A percentile compares a stretch with the other conserved stretches of the same genome.
phyloP scores from a whole-genome alignment of 2,888 invertebrate genomes.

The Torymus auratus region DNA sequence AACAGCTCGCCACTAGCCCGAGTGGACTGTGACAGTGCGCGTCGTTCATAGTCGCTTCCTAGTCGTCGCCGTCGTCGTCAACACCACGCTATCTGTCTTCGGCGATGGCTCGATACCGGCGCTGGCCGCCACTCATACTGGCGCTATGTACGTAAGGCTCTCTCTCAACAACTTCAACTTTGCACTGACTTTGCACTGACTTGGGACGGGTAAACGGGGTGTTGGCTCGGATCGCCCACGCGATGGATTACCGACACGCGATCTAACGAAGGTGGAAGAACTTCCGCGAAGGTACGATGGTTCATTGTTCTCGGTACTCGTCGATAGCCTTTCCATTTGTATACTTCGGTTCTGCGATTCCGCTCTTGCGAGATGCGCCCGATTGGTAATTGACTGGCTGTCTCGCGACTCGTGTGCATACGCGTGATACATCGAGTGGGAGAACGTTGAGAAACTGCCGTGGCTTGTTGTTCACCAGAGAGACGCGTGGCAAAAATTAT shows the following conservation, averaged over 20 bases:
- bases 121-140: too few species aligned
- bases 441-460: too few species aligned
- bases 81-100: too few species aligned
- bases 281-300: slow-evolving; percentile 3
- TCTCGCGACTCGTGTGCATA: not conserved
- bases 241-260: slow-evolving; percentile 27
- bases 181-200: too few species aligned
- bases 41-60: slow-evolving; percentile 24
- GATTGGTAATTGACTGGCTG: slow-evolving; percentile 6
- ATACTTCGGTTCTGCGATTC: too few species aligned
- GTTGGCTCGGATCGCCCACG: slow-evolving; percentile 6
- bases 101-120: too few species aligned
- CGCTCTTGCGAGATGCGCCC: not conserved
- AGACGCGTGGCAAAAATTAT: too few species aligned
- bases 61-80: slow-evolving; percentile 41
- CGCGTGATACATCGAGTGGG: not conserved
- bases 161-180: too few species aligned
- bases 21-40: slow-evolving; percentile 69
- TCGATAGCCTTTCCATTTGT: not conserved
- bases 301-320: slow-evolving; percentile 2
- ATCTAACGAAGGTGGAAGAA: not conserved
- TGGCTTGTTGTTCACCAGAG: too few species aligned
- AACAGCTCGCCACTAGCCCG: slow-evolving; percentile 67
- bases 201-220: not conserved
- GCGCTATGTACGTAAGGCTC: too few species aligned